Evolutionary conservation across 2,888 invertebrate genomes (phyloP).

Genomic region (Chromoteleia sp.): DNA sequence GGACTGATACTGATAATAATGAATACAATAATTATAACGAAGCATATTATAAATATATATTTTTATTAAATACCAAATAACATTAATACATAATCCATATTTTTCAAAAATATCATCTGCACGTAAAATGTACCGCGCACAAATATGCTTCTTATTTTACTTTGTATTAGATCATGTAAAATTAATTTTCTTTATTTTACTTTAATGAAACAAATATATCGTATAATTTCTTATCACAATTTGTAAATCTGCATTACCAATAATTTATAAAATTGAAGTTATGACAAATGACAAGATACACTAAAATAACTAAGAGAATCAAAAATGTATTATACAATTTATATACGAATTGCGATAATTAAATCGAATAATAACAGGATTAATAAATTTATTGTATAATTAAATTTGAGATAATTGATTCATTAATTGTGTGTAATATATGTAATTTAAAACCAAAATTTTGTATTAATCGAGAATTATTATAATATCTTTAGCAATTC

Average conservation of each 20-base stretch:
- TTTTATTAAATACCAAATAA: conserved; percentile 4
- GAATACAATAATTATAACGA: conserved; percentile 2
- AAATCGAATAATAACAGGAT: not conserved
- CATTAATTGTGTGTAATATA: too few species aligned
- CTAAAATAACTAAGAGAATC: not conserved
- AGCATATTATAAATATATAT: not conserved
- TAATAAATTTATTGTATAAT: not conserved
- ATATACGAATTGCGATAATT: conserved; percentile 7
- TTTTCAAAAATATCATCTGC: conserved; percentile 13
- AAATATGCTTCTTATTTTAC: not conserved
- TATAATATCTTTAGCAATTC: too few species aligned
- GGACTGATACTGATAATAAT: conserved; percentile 56
- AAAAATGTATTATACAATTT: not conserved
- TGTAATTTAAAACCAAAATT: too few species aligned
- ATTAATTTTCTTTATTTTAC: too few species aligned
- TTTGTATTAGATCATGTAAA: not conserved
- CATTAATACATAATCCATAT: not conserved
- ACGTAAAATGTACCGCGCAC: not conserved
- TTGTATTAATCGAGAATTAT: too few species aligned
- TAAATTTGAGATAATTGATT: too few species aligned
- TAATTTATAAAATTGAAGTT: conserved; percentile 29
- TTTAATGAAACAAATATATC: too few species aligned
- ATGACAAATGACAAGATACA: conserved; percentile 8
- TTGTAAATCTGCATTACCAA: too few species aligned
- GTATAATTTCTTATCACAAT: too few species aligned